These are phyloP conservation scores for Episyrphus balteatus DNA, from an alignment of 1,140 invertebrate genomes.

Conservation along the genomic window DNA sequence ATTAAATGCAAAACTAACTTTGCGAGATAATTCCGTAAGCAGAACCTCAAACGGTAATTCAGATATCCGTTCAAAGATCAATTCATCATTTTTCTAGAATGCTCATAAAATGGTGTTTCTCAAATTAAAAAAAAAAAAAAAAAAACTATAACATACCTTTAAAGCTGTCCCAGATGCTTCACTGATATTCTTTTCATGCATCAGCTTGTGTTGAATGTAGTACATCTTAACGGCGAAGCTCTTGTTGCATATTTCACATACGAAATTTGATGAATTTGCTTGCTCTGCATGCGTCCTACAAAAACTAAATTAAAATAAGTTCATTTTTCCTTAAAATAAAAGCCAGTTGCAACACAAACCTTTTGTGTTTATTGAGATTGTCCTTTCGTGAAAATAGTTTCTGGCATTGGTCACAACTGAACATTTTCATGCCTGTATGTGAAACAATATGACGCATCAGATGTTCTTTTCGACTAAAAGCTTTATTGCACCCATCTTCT, in stretches of 20 bases:
- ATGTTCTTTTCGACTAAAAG: slow-evolving; percentile 61
- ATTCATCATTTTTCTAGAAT: neutral
- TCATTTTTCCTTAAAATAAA: neutral
- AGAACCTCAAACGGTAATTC: too few species aligned
- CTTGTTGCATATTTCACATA: slow-evolving; percentile 60
- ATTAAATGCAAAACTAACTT: too few species aligned
- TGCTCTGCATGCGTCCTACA: slow-evolving; percentile 21
- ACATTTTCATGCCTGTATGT: slow-evolving; percentile 64
- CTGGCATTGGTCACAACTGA: slow-evolving; percentile 61
- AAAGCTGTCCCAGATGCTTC: neutral
- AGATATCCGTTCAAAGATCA: too few species aligned
- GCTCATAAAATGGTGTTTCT: too few species aligned
- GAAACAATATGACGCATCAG: slow-evolving; percentile 58
- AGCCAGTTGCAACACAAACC: slow-evolving; percentile 12
- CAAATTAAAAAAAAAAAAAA: neutral
- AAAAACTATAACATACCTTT: slow-evolving; percentile 4
- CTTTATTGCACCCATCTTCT: slow-evolving; percentile 51
- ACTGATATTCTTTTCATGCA: slow-evolving; percentile 15
- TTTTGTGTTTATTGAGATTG: slow-evolving; percentile 61
- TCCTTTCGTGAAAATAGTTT: slow-evolving; percentile 68
- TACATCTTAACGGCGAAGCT: slow-evolving; percentile 60
- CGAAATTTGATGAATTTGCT: slow-evolving; percentile 55
- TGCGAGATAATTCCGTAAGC: too few species aligned
- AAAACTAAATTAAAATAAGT: neutral
- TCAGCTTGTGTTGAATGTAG: slow-evolving; percentile 47